Evolutionary conservation across 2,888 invertebrate genomes (phyloP).

Genomic region (Cataglyphis rosenhaueri): DNA sequence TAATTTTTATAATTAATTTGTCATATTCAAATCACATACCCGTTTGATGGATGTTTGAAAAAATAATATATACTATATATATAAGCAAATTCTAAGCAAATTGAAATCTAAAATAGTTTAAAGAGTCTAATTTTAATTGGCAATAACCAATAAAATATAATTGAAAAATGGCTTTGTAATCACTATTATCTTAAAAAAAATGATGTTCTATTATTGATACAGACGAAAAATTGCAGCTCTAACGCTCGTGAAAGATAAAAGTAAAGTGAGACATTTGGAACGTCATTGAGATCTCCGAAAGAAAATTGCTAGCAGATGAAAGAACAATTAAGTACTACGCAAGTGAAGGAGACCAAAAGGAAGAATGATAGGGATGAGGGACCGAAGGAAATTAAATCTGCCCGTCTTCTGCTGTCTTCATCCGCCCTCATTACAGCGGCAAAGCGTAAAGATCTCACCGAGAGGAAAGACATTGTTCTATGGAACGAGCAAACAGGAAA

Average conservation of each 20-base stretch:
- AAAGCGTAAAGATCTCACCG: conserved; percentile 75
- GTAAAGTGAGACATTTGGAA: neutral
- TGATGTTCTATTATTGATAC: neutral
- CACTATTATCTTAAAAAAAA: neutral
- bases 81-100: neutral
- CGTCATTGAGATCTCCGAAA: conserved; percentile 43
- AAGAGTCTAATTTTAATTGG: neutral
- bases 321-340: conserved; percentile 63
- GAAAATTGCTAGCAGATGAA: conserved; percentile 50
- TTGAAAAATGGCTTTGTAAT: neutral
- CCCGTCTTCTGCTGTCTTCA: conserved; percentile 60
- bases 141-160: neutral
- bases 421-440: conserved; percentile 76
- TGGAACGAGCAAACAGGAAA: conserved; percentile 74
- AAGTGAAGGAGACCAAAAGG: conserved; percentile 38
- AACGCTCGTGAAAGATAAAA: conserved; percentile 1
- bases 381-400: conserved; percentile 74
- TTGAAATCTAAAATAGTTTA: neutral
- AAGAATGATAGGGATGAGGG: conserved; percentile 46
- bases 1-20: conserved; percentile 1
- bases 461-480: conserved; percentile 74
- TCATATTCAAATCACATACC: neutral
- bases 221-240: conserved; percentile 11
- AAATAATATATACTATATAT: neutral
- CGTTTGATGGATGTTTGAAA: neutral